Evolutionary conservation across 2,888 invertebrate genomes (phyloP).

Genomic region (Invenusta paracnida): DNA sequence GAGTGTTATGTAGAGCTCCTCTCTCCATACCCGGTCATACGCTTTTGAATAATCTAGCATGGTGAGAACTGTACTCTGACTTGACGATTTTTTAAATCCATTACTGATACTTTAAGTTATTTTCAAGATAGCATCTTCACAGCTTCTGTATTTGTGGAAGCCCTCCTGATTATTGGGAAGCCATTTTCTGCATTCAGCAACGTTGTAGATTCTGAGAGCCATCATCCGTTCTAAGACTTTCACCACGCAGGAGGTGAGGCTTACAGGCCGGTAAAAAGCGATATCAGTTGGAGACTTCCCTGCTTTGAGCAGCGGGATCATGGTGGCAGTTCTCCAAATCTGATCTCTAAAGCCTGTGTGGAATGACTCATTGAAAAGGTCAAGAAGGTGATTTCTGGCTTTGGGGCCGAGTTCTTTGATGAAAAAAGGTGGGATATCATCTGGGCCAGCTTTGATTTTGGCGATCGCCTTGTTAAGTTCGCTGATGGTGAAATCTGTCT

Average conservation of each 20-base stretch:
- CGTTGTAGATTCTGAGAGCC: background rate
- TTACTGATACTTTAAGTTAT: background rate
- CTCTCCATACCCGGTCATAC: background rate
- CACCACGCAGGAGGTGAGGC: background rate
- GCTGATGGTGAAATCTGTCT: background rate
- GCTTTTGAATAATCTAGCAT: background rate
- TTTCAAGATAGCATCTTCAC: background rate
- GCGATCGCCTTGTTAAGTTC: background rate
- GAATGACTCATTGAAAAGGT: background rate
- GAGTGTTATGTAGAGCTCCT: background rate
- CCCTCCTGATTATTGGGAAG: background rate
- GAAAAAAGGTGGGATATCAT: no score
- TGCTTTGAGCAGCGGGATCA: background rate
- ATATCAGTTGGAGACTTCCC: background rate
- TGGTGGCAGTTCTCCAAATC: background rate
- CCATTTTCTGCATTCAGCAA: background rate
- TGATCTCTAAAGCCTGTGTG: background rate
- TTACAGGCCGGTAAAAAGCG: background rate
- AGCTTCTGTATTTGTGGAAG: background rate
- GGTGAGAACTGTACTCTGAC: background rate
- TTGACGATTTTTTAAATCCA: background rate
- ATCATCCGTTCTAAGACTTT: background rate
- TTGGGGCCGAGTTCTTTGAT: background rate
- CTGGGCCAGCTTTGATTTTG: no score
- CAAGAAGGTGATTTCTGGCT: background rate